Evolutionary conservation across 2,888 invertebrate genomes (phyloP), one percentile per base, ranked within the genome.

Genomic region (Sycophila texana): DNA sequence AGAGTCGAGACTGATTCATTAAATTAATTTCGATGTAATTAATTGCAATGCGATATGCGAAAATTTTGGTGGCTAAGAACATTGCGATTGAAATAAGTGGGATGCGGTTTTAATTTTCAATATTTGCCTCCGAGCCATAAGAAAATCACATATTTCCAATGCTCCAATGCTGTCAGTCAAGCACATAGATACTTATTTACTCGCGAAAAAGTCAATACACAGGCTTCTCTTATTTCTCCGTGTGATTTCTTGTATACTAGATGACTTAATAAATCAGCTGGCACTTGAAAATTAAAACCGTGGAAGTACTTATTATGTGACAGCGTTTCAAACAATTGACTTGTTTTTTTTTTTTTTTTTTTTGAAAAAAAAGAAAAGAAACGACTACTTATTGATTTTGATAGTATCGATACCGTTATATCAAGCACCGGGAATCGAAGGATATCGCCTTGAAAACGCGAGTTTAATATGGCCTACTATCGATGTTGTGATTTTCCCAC

Each of bases 141-240:
- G 74, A 20, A 57, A 66, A 65, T 66, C 66, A 57, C 66, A 66
- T 74, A 74, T 74, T 74, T 66, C 66, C 74, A 51, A 47, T 4
- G 57, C 26, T 58, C 13, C 4, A n/a, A n/a, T n/a, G 39, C 22
- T 14, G 51, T 57, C 5, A 26, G 39, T 58, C 74, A 26, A 65
- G 47, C 39, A 39, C 39, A 7, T 39, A 5, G 10, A 39, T 39
- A 39, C 39, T 39, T 74, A 57, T 74, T 74, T 66, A 55, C 65
- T 18, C 39, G 39, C 0, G 73, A 74, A 57, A 63, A 55, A 63
- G 73, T 55, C 55, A 74, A 74, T 74, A 72, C 18, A 61, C 53
- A 53, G 13, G 51, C 26, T 10, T n/a, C n/a, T n/a, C n/a, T n/a
- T n/a, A n/a, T n/a, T 22, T 51, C 12, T 51, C 58, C 22, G 18